Evolutionary conservation across 1,140 invertebrate genomes (phyloP).

Genomic region (Bombus soroeensis): DNA sequence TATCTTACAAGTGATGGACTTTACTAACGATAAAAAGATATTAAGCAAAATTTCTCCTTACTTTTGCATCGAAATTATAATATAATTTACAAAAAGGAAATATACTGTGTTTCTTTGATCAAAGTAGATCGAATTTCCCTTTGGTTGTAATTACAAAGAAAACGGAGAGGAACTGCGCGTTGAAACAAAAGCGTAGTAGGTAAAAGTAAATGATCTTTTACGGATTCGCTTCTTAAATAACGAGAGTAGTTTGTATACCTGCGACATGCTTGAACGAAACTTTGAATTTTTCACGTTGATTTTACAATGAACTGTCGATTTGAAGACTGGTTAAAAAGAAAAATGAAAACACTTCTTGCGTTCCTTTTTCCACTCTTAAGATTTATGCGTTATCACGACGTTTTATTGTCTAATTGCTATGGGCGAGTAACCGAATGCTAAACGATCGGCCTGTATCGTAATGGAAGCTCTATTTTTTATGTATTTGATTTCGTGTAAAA

Average conservation of each 20-base stretch:
- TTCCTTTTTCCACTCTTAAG: slow-evolving; percentile 55
- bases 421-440: slow-evolving; percentile 15
- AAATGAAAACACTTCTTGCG: slow-evolving; percentile 1
- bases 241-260: slow-evolving; percentile 3
- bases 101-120: slow-evolving; percentile 3
- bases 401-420: slow-evolving; percentile 14
- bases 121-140: background rate
- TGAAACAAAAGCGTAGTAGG: background rate
- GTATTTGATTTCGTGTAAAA: slow-evolving; percentile 5
- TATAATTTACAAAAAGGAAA: background rate
- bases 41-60: slow-evolving; percentile 22
- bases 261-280: slow-evolving; percentile 22
- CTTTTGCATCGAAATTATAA: slow-evolving; percentile 37
- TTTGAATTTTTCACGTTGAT: slow-evolving; percentile 33
- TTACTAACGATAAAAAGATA: too few relatives aligned
- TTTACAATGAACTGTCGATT: slow-evolving; percentile 47
- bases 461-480: slow-evolving; percentile 40
- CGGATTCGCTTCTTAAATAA: background rate
- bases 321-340: slow-evolving; percentile 55
- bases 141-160: background rate
- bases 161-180: background rate
- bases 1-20: background rate
- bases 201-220: background rate
- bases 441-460: slow-evolving; percentile 40
- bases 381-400: slow-evolving; percentile 13